Base-by-base conservation (phyloP, 2,797 vertebrate genomes). In the Lindbergichthys nudifrons region DNA sequence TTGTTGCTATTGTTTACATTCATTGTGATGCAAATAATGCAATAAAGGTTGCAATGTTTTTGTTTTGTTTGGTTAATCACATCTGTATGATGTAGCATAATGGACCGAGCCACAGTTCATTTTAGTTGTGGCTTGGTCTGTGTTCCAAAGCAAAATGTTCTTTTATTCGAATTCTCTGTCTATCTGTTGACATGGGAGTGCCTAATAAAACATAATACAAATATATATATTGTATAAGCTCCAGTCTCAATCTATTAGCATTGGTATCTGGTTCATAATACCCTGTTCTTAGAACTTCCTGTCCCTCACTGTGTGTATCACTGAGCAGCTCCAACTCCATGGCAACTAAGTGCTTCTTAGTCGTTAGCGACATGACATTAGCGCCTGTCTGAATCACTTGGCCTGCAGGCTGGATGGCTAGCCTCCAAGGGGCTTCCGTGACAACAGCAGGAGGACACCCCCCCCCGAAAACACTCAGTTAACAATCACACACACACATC, bases 371-470 rank as follows among this genome's bases (percentile, higher is more conserved):
- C 15, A 0, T 64, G 3, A 72, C 66, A 72, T 75, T 62, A 75
- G 61, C 10, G n/a, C 47, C 45, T 50, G 71, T 54, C 69, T 76
- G 77, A 73, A 65, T 76, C 78, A 66, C 46, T 81, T 32, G 42
- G 75, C 75, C 65, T 10, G 58, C 19, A 65, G 60, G 67, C 58
- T 19, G 54, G 13, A 58, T 85, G 83, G 82, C 59, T 0, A 19
- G 39, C 51, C 18, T 73, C 79, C 84, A 77, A 78, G 14, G 63
- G 65, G 64, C 75, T 80, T 80, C 67, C 45, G 65, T 85, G 87
- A 88, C 83, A 75, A 65, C 79, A 77, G 79, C 77, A 57, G 18
- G 69, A 81, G 68, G 77, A 83, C 62, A 43, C 2, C 51, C 64
- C 43, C 30, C n/a, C 1, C 26, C 0, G 16, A 36, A 36, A 43